Evolutionary conservation across 1,140 invertebrate species (phyloP).

Genomic region (Berghia stephanieae): DNA sequence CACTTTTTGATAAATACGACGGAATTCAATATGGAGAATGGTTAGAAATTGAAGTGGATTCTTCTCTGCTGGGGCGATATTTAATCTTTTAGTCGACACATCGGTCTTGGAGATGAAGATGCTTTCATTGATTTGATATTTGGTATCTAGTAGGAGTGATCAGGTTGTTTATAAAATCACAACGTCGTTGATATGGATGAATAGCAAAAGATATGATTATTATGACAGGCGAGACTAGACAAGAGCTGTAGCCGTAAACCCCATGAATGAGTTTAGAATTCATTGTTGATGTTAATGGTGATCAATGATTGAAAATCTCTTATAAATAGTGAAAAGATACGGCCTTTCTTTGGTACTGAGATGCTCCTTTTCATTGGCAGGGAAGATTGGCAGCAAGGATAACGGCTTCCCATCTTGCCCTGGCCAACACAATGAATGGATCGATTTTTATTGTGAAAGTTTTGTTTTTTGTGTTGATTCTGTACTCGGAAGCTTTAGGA

Average conservation of each 20-base stretch:
- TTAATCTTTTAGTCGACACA: too few species aligned
- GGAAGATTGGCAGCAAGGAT: slow-evolving; percentile 13
- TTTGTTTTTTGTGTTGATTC: slow-evolving; percentile 45
- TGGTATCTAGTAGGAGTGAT: neutral
- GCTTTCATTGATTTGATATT: too few species aligned
- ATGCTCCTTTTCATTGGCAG: slow-evolving; percentile 12
- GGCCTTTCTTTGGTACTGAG: too few species aligned
- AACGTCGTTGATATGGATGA: neutral
- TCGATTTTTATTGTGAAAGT: slow-evolving; percentile 41
- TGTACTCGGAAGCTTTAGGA: slow-evolving; percentile 38
- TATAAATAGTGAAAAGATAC: too few species aligned
- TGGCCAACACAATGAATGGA: slow-evolving; percentile 46
- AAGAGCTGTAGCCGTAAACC: neutral
- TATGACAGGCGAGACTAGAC: neutral
- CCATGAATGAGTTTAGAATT: neutral
- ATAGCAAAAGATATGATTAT: neutral
- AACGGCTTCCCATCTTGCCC: slow-evolving; percentile 29
- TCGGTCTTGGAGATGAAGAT: too few species aligned
- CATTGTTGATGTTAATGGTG: slow-evolving; percentile 15
- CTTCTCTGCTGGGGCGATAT: too few species aligned
- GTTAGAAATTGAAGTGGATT: slow-evolving; percentile 23
- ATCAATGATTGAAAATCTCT: neutral
- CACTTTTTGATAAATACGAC: too few species aligned
- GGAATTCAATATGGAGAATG: slow-evolving; percentile 40
- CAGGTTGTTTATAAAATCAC: neutral